Conservation (phyloP, 1,140 invertebrate species). For the Meloidogyne floridensis region DNA sequence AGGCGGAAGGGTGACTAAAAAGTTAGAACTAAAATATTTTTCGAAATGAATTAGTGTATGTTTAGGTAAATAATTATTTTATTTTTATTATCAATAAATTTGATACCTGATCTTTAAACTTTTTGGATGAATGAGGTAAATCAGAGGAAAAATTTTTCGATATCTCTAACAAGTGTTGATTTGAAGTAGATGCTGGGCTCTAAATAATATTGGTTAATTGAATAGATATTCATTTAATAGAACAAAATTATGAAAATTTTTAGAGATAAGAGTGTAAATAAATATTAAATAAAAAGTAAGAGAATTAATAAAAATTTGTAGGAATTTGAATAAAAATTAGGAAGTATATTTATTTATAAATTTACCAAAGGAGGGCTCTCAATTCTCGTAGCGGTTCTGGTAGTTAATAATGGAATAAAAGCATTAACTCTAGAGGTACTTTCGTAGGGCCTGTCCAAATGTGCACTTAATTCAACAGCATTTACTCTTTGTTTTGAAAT, state of each 20-base stretch:
- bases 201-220: not conserved
- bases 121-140: not conserved
- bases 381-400: not conserved
- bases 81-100: no score
- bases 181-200: not conserved
- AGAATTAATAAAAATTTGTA: no score
- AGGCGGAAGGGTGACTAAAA: constrained; percentile 11
- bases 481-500: constrained; percentile 18
- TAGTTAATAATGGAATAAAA: not conserved
- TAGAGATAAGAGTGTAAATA: no score
- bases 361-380: not conserved
- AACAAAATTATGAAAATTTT: no score
- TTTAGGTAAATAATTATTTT: no score
- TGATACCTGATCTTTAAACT: not conserved
- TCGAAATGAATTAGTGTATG: no score
- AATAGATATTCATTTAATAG: no score
- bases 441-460: constrained; percentile 21
- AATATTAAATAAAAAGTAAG: no score
- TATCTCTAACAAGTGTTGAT: not conserved
- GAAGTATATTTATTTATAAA: not conserved
- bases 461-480: constrained; percentile 21
- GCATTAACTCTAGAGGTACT: not conserved
- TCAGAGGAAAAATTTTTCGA: not conserved
- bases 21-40: not conserved
- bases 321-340: no score